Conservation (phyloP, 2,113 vertebrate genomes). For the Leiothrix lutea region DNA sequence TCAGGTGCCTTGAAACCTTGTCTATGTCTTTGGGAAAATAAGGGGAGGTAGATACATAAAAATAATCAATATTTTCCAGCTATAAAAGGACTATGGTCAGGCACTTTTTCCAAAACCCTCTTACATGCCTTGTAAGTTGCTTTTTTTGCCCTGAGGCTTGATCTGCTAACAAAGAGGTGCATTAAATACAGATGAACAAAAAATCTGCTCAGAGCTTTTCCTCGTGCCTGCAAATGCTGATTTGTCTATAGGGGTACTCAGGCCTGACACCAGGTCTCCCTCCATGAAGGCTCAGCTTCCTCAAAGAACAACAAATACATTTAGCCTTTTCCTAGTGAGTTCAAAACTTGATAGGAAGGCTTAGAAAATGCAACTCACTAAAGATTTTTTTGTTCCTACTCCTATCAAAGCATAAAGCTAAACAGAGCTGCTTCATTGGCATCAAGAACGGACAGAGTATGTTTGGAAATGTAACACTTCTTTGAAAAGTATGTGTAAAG, state of each 20-base stretch:
- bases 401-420: neutral
- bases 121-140: neutral
- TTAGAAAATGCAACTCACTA: neutral
- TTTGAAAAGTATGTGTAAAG: slow-evolving; percentile 14
- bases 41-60: neutral
- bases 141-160: neutral
- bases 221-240: neutral
- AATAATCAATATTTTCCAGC: slow-evolving; percentile 18
- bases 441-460: neutral
- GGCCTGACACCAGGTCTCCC: neutral
- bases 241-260: neutral
- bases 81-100: neutral
- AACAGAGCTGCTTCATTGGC: neutral
- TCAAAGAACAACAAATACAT: slow-evolving; percentile 3
- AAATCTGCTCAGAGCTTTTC: neutral
- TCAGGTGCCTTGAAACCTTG: neutral
- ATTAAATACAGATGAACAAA: slow-evolving; percentile 43
- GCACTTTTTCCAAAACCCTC: neutral
- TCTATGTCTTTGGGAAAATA: neutral
- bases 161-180: slow-evolving; percentile 4
- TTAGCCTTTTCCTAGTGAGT: neutral
- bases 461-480: neutral
- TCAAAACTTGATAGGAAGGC: neutral
- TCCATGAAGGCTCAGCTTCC: neutral
- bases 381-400: neutral